phyloP scores from a whole-genome alignment of 2,113 vertebrate species.

The Hemiprocne comata region DNA sequence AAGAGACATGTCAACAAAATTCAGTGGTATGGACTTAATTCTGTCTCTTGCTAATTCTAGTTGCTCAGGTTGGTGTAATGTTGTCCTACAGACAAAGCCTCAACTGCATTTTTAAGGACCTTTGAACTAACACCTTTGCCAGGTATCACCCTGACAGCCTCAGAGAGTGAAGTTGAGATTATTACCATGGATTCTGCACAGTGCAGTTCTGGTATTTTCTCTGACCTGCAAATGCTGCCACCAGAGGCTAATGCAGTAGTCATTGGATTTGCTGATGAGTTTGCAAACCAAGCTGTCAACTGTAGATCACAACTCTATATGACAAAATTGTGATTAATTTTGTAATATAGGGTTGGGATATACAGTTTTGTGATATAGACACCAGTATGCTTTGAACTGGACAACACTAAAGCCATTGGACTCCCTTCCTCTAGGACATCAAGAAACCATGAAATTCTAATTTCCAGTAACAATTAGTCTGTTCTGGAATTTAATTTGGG shows the following conservation, averaged over 20 bases:
- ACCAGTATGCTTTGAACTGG: background rate
- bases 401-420: background rate
- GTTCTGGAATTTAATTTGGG: background rate
- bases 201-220: background rate
- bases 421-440: background rate
- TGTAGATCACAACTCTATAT: background rate
- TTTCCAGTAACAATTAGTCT: background rate
- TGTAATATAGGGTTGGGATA: background rate
- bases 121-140: background rate
- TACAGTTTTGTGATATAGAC: background rate
- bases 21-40: background rate
- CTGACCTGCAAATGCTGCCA: background rate
- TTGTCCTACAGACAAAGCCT: background rate
- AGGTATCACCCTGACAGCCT: background rate
- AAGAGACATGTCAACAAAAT: background rate
- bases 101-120: background rate
- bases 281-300: background rate
- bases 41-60: background rate
- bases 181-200: background rate
- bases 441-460: background rate
- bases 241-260: background rate
- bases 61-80: background rate
- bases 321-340: background rate
- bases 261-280: background rate
- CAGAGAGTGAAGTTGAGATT: background rate